These are phyloP conservation scores for Poeciliopsis presidionis DNA, from an alignment of 2,797 vertebrate species.

Conservation along the genomic window DNA sequence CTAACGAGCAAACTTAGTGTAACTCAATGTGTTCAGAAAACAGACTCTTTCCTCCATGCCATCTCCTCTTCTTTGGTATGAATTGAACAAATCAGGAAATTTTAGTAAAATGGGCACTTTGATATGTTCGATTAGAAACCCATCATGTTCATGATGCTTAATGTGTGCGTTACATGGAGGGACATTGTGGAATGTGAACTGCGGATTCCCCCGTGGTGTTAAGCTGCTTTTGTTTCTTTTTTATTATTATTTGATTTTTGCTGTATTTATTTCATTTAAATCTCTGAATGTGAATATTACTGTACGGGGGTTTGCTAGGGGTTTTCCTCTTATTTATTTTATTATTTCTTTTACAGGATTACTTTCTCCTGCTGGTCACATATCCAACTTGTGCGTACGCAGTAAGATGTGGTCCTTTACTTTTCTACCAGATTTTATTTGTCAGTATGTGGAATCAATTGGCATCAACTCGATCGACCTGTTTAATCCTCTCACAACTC, in stretches of 20 bases:
- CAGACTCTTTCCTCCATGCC: conserved; percentile 90
- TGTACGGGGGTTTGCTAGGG: conserved; percentile 66
- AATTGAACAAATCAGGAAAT: conserved; percentile 97
- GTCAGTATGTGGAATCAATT: conserved; percentile 80
- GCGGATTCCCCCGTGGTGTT: conserved; percentile 86
- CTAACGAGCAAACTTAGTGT: conserved; percentile 82
- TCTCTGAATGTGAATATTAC: conserved; percentile 92
- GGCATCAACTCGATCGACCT: conserved; percentile 89
- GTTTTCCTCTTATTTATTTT: conserved; percentile 82
- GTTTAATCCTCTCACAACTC: conserved; percentile 92
- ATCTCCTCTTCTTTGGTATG: conserved; percentile 95
- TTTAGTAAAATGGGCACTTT: conserved; percentile 99
- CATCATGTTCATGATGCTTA: conserved; percentile 89
- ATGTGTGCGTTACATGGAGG: conserved; percentile 86
- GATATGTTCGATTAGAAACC: conserved; percentile 96
- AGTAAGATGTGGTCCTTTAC: conserved; percentile 85
- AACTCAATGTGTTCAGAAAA: conserved; percentile 80
- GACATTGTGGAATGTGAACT: conserved; percentile 90
- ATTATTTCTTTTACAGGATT: conserved; percentile 80
- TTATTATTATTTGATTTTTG: conserved; percentile 79
- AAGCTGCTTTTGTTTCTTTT: conserved; percentile 91
- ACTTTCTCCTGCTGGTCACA: conserved; percentile 81
- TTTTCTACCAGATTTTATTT: conserved; percentile 68
- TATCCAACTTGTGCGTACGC: conserved; percentile 96
- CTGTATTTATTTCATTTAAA: conserved; percentile 87